A percentile compares a stretch with the other conserved stretches of the same genome.
Evolutionary conservation across 1,140 invertebrate genomes (phyloP).

Genomic region (Hycleus cichorii): DNA sequence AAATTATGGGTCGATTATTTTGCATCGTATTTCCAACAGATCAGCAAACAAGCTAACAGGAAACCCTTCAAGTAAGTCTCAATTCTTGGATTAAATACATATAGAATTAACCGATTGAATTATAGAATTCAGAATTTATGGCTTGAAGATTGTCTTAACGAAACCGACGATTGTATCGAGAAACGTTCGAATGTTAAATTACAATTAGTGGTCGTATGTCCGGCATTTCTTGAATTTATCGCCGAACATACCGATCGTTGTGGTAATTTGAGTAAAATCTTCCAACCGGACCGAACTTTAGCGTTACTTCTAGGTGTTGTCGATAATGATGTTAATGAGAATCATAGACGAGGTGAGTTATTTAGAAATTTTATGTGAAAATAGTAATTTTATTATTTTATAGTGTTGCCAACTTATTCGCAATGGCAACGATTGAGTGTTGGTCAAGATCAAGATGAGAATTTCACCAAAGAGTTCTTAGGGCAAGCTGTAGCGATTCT

Average conservation of each 20-base stretch:
- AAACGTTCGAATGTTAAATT: slow-evolving; percentile 58
- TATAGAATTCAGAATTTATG: slow-evolving; percentile 61
- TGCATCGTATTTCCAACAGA: slow-evolving; percentile 70
- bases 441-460: slow-evolving; percentile 68
- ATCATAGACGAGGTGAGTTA: slow-evolving; percentile 47
- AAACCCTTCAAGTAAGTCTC: slow-evolving; percentile 36
- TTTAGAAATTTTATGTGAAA: background rate
- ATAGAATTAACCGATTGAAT: background rate
- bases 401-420: slow-evolving; percentile 60
- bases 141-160: slow-evolving; percentile 60
- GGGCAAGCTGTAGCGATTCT: slow-evolving; percentile 68
- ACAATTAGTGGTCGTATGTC: slow-evolving; percentile 73
- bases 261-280: slow-evolving; percentile 50
- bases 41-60: slow-evolving; percentile 56
- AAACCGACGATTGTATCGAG: slow-evolving; percentile 44
- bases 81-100: slow-evolving; percentile 2
- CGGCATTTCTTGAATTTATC: slow-evolving; percentile 57
- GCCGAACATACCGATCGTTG: slow-evolving; percentile 47
- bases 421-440: slow-evolving; percentile 70
- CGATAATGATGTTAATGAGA: slow-evolving; percentile 52
- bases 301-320: slow-evolving; percentile 71
- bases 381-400: slow-evolving; percentile 24
- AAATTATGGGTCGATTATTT: slow-evolving; percentile 73
- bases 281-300: slow-evolving; percentile 63
- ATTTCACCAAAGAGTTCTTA: slow-evolving; percentile 72